Base-by-base conservation (phyloP, 2,113 vertebrate genomes). In the Calidris pygmaea region DNA sequence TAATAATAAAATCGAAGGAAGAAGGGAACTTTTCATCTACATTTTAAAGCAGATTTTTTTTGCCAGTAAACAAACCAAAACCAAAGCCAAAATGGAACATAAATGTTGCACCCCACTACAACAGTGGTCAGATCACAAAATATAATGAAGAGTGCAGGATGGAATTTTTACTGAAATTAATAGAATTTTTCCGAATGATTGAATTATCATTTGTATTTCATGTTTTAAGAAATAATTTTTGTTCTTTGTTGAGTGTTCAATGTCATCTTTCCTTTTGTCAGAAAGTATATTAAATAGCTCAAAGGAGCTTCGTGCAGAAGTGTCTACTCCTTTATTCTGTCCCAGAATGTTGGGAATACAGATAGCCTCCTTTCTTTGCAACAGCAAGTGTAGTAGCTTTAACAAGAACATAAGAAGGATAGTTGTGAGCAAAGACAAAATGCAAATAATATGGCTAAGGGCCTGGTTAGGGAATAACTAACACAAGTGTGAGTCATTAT, bases 221-320 rank as follows among this genome's bases (percentile, higher is more conserved):
- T 86, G 30, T 81, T 94, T 90, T 95, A 58, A 96, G 45, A 97
- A 93, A 96, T 73, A 93, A 32, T 85, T 97, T 96, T 93, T 97
- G 66, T 95, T 98, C 93, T 96, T 92, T 95, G 80, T 91, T 65
- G 79, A 95, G 76, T 91, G n/a, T n/a, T 97, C 87, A 94, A 66
- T 97, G 94, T 96, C 97, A 96, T 92, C 96, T 95, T 97, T 91
- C 60, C 94, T 97, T 97, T 97, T 97, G 77, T 97, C 87, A 83
- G 65, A 96, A 95, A 96, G 76, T 94, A 98, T 97, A 96, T 98
- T 97, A 96, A 97, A 86, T 88, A 96, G 58, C 94, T 98, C 96
- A 98, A 98, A 97, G 94, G 87, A 80, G 77, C 95, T 98, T 97
- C 97, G 94, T 97, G 67, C 35, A 92, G 95, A 90, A 96, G 72